These are phyloP conservation scores for Callionymus lyra DNA, from an alignment of 2,113 vertebrate genomes.

Conservation along the genomic window DNA sequence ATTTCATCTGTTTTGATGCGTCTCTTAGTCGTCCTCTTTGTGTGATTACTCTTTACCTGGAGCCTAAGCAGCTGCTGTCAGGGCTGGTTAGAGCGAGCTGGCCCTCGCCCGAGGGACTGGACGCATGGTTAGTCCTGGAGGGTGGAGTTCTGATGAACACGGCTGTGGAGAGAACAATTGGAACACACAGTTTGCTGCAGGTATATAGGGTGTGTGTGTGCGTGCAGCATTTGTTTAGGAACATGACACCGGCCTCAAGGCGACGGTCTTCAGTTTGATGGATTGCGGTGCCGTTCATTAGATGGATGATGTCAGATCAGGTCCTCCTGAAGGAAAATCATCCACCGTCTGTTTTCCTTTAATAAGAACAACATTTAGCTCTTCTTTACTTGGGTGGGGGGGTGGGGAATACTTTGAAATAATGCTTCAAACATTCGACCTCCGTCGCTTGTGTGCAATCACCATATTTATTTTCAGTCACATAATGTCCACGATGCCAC, in stretches of 20 bases:
- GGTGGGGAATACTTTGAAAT: constrained; percentile 8
- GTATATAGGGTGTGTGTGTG: constrained; percentile 5
- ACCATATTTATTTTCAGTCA: constrained; percentile 13
- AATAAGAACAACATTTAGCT: constrained; percentile 41
- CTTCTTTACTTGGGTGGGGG: not conserved
- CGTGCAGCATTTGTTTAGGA: constrained; percentile 1
- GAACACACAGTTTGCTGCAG: constrained; percentile 23
- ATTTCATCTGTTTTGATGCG: too few species aligned
- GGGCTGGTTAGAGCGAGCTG: constrained; percentile 47
- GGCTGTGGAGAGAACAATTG: constrained; percentile 30
- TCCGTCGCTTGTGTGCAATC: constrained; percentile 1
- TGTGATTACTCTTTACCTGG: constrained; percentile 39
- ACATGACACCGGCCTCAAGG: constrained; percentile 3
- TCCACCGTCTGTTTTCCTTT: constrained; percentile 25
- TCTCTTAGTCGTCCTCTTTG: too few species aligned
- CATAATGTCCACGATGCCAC: constrained; percentile 41
- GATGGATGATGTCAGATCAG: constrained; percentile 32
- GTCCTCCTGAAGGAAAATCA: constrained; percentile 19
- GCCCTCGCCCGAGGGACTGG: constrained; percentile 40
- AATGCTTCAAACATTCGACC: constrained; percentile 14
- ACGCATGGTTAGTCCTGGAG: constrained; percentile 43
- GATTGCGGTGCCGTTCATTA: constrained; percentile 18
- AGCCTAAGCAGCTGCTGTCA: constrained; percentile 48
- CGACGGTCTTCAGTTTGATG: constrained; percentile 22
- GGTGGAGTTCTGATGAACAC: constrained; percentile 36